These are phyloP conservation scores for Platanista minor DNA, from an alignment of 2,113 vertebrate species.

Conservation along the genomic window DNA sequence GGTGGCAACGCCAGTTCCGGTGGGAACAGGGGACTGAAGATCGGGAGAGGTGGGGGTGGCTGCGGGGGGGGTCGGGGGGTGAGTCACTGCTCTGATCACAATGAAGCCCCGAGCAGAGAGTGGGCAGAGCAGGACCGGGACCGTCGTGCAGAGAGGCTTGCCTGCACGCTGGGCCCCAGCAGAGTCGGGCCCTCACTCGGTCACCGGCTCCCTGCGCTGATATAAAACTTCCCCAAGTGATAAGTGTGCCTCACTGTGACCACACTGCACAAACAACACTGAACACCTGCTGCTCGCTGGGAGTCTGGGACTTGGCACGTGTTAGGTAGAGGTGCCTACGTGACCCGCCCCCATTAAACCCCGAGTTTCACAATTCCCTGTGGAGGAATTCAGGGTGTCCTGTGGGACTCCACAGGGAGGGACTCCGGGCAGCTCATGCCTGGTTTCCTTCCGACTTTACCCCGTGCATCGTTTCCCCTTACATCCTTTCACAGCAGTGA, in stretches of 20 bases:
- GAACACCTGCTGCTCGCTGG: background rate
- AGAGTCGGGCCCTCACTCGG: background rate
- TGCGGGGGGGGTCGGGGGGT: accelerated
- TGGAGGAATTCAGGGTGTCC: background rate
- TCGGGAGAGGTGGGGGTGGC: background rate
- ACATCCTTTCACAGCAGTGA: background rate
- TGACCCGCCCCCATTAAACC: accelerated
- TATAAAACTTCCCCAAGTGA: accelerated
- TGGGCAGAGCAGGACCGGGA: accelerated
- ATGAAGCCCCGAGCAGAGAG: background rate
- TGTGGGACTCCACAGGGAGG: accelerated
- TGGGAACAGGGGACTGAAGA: background rate
- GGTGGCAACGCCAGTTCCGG: background rate
- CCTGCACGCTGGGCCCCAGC: accelerated
- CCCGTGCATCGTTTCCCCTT: accelerated
- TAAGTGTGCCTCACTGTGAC: accelerated
- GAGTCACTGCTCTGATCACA: background rate
- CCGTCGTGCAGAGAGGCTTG: background rate
- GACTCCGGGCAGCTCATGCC: accelerated
- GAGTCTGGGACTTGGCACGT: accelerated
- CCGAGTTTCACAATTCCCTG: background rate
- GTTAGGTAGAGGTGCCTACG: background rate
- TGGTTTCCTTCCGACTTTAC: background rate
- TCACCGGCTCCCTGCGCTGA: accelerated
- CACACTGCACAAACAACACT: accelerated